These are phyloP conservation scores for Drosophila heteroneura DNA, from an alignment of 2,888 invertebrate genomes.

Conservation along the genomic window DNA sequence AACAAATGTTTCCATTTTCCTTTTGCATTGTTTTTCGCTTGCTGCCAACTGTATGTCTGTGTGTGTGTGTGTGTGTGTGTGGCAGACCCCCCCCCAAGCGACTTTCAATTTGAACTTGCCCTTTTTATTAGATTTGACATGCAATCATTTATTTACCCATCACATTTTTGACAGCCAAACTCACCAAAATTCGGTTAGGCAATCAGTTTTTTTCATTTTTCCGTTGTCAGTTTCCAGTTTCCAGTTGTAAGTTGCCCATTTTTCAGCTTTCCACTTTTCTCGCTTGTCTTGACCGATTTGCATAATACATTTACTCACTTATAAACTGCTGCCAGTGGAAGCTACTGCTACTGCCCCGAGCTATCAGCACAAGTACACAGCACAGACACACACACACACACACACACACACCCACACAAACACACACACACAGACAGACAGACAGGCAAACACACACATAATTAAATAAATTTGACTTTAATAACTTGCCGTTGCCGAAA, in stretches of 20 bases:
- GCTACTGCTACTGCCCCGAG: constrained; percentile 10
- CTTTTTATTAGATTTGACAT: constrained; percentile 70
- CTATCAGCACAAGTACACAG: background rate
- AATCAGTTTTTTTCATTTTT: constrained; percentile 33
- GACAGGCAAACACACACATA: constrained; percentile 50
- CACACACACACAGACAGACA: background rate
- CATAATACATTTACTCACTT: constrained; percentile 43
- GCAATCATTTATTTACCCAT: constrained; percentile 65
- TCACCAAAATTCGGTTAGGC: constrained; percentile 36
- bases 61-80: constrained; percentile 5
- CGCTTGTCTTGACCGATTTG: constrained; percentile 33
- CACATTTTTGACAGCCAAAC: constrained; percentile 49
- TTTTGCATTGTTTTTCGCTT: constrained; percentile 42
- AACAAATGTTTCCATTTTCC: constrained; percentile 59
- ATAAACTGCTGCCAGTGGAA: constrained; percentile 10
- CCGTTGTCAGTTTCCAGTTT: constrained; percentile 40
- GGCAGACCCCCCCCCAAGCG: constrained; percentile 1
- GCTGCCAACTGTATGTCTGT: background rate
- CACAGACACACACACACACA: background rate
- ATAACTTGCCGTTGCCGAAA: constrained; percentile 52
- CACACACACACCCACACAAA: background rate
- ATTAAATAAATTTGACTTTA: constrained; percentile 74
- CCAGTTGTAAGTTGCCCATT: constrained; percentile 6
- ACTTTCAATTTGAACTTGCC: constrained; percentile 41
- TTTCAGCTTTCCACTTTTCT: constrained; percentile 12